Base-by-base conservation (phyloP, 2,888 invertebrate species). In the Limnephilus lunatus region DNA sequence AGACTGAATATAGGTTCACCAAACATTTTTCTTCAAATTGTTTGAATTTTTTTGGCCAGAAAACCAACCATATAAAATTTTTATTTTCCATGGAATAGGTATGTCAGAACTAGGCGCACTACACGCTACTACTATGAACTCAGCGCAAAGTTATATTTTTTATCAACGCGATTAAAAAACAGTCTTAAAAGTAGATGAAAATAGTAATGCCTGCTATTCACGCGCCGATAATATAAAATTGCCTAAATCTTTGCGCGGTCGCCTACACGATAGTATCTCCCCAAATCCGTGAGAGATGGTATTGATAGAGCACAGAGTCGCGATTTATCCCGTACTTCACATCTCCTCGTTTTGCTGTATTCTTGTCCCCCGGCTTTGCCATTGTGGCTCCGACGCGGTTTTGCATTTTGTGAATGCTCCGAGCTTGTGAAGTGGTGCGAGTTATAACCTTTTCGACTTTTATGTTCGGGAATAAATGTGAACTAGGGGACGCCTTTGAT, bases 401-500 rank as follows among this genome's bases (percentile, higher is more conserved):
- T 93, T 92, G 91, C 92, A 93, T 93, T 93, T 92, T 91, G 89
- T 93, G 93, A 93, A 93, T 92, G 91, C 92, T 83, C 81, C 85
- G 85, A 90, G 90, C 91, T 82, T 80, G 30, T 90, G 93, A 85
- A 86, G 91, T 90, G 92, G 89, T 90, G 89, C 92, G 90, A 91
- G 92, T 92, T 91, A 89, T 91, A 89, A 90, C 92, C 92, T 91
- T 92, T 93, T 89, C 91, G 93, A 92, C 93, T 93, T 93, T 92
- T 90, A 93, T 91, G 83, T 87, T 81, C 31, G 53, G 81, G 68
- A 35, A 19, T 35, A 39, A 87, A 81, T 91, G 86, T 53, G 89
- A 30, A 81, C 89, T 48, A 89, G 91, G 87, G 89, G 91, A 80
- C 35, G 68, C 85, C 39, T 89, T 89, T 81, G 91, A 82, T 85